These are phyloP conservation scores for Nerophis lumbriciformis DNA, from an alignment of 2,113 vertebrate species.

Conservation along the genomic window DNA sequence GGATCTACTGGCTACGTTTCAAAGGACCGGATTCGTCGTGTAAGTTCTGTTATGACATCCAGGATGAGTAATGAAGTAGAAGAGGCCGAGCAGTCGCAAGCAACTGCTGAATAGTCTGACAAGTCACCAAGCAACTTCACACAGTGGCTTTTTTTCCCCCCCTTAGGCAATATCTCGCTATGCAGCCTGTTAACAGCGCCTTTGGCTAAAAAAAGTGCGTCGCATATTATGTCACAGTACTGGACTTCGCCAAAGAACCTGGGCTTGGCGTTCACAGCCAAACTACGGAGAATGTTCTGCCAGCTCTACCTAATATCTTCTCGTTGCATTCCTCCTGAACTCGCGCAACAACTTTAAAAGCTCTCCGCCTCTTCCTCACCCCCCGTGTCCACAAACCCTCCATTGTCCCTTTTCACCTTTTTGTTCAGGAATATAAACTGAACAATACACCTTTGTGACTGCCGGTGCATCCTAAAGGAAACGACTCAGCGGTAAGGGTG, in stretches of 20 bases:
- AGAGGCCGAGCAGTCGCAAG: slow-evolving; percentile 17
- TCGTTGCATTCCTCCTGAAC: slow-evolving; percentile 58
- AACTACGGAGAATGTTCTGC: slow-evolving; percentile 61
- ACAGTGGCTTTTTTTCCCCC: slow-evolving; percentile 36
- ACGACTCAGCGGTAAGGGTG: neutral
- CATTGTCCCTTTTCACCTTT: slow-evolving; percentile 28
- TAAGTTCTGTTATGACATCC: neutral
- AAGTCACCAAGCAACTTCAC: slow-evolving; percentile 44
- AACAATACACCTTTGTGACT: slow-evolving; percentile 34
- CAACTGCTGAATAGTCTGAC: slow-evolving; percentile 50
- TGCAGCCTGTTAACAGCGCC: slow-evolving; percentile 53
- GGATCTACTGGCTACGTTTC: neutral
- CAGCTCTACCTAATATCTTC: slow-evolving; percentile 59
- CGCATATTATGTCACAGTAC: slow-evolving; percentile 39
- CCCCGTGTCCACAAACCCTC: slow-evolving; percentile 8
- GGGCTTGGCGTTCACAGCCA: slow-evolving; percentile 62
- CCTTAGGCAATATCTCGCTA: slow-evolving; percentile 25
- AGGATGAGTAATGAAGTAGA: neutral
- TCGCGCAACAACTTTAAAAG: slow-evolving; percentile 56
- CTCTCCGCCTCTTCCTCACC: slow-evolving; percentile 12
- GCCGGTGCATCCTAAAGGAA: slow-evolving; percentile 21
- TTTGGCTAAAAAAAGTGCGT: slow-evolving; percentile 23
- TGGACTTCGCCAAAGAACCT: slow-evolving; percentile 40
- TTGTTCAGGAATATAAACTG: slow-evolving; percentile 19
- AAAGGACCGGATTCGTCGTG: neutral